Base-by-base conservation (phyloP, 1,140 invertebrate species). In the Luehdorfia chinensis region DNA sequence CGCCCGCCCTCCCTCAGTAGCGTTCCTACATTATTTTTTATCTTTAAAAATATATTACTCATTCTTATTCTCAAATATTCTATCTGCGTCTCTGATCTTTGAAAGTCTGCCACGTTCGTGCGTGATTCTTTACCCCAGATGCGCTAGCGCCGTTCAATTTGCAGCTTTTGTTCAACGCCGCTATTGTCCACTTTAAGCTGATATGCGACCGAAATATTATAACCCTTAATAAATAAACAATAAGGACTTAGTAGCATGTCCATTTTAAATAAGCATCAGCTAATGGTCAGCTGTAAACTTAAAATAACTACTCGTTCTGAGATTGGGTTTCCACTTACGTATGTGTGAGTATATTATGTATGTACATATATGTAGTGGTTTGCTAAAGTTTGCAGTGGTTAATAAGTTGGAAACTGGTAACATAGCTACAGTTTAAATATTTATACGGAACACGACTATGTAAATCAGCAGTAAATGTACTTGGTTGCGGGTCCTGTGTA, bases 71-170 rank as follows among this genome's bases (percentile, higher is more conserved):
- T n/a, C n/a, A n/a, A n/a, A n/a, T n/a, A n/a, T n/a, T n/a, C n/a
- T n/a, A n/a, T n/a, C n/a, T n/a, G n/a, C n/a, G n/a, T n/a, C n/a
- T n/a, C 23, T 47, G 41, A 49, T 55, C 47, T 45, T 11, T 30
- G 30, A 41, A 45, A 37, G 33, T 21, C 34, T 46, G 37, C 50
- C 50, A 58, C 39, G 36, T 13, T 48, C 34, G 27, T 45, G 43
- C 33, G 45, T 50, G 50, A 54, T 47, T 54, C 52, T 45, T 53
- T 46, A 48, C 55, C 46, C 37, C 34, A 45, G 47, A 54, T 61
- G 58, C 55, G 55, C 51, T 46, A 47, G 50, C 58, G 63, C 63
- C 55, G 51, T 39, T 54, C 54, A 58, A 66, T 66, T 60, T 62
- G 37, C 47, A 53, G 45, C 59, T 59, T 63, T 62, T 66, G 51